Conservation (phyloP, 2,113 vertebrate species). For the Petroica traversi region DNA sequence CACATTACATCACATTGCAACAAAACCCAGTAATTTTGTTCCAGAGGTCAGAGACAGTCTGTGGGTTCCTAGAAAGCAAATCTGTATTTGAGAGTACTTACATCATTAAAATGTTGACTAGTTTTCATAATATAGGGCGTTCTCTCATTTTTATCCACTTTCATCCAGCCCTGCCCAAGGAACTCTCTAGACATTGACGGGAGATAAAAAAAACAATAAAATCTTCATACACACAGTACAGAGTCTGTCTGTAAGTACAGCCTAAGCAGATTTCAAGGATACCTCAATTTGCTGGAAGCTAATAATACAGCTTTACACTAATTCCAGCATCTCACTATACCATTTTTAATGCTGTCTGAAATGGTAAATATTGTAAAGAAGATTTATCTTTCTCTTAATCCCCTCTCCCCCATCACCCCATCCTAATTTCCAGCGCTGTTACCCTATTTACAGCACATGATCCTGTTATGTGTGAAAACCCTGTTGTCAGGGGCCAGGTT, state of each 20-base stretch:
- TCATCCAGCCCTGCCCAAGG: slow-evolving; percentile 98
- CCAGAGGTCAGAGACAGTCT: background rate
- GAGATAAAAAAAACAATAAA: background rate
- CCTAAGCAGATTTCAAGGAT: background rate
- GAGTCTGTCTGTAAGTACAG: background rate
- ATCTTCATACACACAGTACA: background rate
- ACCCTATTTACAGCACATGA: rapidly evolving
- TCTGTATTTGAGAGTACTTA: slow-evolving; percentile 63
- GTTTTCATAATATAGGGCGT: slow-evolving; percentile 98
- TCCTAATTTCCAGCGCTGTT: background rate
- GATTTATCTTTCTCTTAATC: background rate
- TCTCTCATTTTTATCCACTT: slow-evolving; percentile 91
- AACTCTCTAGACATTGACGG: slow-evolving; percentile 83
- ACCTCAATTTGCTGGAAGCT: background rate
- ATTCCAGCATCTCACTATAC: background rate
- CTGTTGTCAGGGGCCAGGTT: background rate
- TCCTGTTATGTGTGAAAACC: background rate
- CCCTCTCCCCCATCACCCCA: background rate
- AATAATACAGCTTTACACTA: background rate
- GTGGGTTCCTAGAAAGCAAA: background rate
- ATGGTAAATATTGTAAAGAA: background rate
- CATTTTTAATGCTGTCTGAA: background rate
- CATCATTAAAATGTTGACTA: slow-evolving; percentile 96
- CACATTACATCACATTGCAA: background rate
- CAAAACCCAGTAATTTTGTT: background rate